Conservation (phyloP, 2,113 vertebrate genomes). For the Globicephala melas region DNA sequence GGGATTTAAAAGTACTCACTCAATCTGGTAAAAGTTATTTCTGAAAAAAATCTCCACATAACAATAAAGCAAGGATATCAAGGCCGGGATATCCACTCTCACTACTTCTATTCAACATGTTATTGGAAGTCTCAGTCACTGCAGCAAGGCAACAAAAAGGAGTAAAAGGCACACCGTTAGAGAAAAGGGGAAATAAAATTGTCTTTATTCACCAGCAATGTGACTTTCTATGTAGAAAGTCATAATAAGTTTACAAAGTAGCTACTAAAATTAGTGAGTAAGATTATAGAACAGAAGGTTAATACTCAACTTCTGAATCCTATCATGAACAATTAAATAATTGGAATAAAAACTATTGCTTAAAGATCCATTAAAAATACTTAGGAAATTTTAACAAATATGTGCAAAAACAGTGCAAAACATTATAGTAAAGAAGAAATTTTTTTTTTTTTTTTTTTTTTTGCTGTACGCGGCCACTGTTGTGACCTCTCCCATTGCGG, state of each 20-base stretch:
- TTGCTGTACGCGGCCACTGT: too few species aligned
- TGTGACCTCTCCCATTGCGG: too few species aligned
- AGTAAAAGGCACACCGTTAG: not conserved
- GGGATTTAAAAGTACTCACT: not conserved
- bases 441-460: too few species aligned
- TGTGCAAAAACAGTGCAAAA: not conserved
- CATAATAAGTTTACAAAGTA: not conserved
- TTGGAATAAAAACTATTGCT: not conserved
- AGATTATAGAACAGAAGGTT: not conserved
- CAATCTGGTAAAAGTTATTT: not conserved
- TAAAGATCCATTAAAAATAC: not conserved
- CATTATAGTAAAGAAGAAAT: not conserved
- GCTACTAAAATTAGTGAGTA: not conserved
- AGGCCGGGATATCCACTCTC: not conserved
- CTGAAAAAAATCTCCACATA: not conserved
- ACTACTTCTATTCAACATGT: not conserved
- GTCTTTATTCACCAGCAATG: too few species aligned
- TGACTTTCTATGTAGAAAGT: too few species aligned
- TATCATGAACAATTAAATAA: not conserved
- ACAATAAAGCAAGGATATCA: not conserved
- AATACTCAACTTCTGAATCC: not conserved
- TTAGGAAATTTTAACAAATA: not conserved
- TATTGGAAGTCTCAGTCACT: not conserved
- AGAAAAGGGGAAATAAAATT: not conserved
- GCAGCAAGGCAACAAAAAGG: not conserved